phyloP scores from a whole-genome alignment of 2,888 invertebrate genomes.

The Gandaritis pyraliata region DNA sequence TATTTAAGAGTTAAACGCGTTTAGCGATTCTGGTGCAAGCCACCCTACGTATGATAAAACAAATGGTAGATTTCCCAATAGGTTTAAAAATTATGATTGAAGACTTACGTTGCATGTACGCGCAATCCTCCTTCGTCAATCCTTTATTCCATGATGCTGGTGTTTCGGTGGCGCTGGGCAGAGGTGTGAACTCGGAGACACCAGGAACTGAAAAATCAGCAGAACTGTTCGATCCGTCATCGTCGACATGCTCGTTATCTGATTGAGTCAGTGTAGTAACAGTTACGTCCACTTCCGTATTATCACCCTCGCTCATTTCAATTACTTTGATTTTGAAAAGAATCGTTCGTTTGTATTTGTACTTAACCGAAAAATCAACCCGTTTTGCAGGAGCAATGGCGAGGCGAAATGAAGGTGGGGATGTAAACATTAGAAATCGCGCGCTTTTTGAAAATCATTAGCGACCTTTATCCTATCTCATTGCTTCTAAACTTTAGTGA shows the following conservation, averaged over 20 bases:
- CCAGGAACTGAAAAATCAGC: constrained; percentile 91
- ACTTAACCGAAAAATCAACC: constrained; percentile 63
- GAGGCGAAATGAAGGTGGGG: constrained; percentile 49
- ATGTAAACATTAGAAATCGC: constrained; percentile 76
- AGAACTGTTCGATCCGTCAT: constrained; percentile 61
- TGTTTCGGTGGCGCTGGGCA: constrained; percentile 83
- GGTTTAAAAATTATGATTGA: too few species aligned
- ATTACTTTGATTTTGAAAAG: constrained; percentile 61
- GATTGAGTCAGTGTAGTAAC: constrained; percentile 38
- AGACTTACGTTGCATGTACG: constrained; percentile 90
- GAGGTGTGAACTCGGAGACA: constrained; percentile 91
- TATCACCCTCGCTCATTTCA: constrained; percentile 67
- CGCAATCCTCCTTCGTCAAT: constrained; percentile 89
- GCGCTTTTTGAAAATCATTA: constrained; percentile 73
- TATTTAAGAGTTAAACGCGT: too few species aligned
- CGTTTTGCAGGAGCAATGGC: constrained; percentile 47
- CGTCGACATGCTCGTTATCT: constrained; percentile 18
- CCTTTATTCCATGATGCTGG: constrained; percentile 88
- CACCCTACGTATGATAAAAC: too few species aligned
- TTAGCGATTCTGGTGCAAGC: too few species aligned
- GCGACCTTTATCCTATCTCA: constrained; percentile 22
- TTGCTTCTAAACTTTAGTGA: constrained; percentile 6
- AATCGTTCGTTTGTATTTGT: too few species aligned
- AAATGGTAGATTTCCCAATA: too few species aligned
- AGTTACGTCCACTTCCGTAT: constrained; percentile 48